Conservation (phyloP, 2,797 vertebrate genomes). For the Mormyrus hasselquistii region DNA sequence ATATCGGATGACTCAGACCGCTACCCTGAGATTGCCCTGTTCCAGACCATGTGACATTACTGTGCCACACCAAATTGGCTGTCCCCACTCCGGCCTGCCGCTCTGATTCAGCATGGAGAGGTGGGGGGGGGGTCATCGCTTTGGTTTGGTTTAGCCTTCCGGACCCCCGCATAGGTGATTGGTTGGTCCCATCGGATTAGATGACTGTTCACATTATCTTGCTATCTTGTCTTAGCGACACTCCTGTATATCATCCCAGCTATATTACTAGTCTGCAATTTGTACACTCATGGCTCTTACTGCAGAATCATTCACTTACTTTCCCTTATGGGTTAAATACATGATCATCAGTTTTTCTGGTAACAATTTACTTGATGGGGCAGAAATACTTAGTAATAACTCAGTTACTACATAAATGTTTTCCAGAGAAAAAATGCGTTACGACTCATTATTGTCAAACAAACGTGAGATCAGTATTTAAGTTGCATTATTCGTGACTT, state of each 20-base stretch:
- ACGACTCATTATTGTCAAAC: background rate
- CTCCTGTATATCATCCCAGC: background rate
- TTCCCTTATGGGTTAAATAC: background rate
- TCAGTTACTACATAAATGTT: too few species aligned
- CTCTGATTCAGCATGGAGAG: background rate
- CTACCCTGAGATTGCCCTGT: background rate
- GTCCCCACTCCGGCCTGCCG: background rate
- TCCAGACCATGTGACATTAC: background rate
- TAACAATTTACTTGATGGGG: too few species aligned
- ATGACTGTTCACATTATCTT: background rate
- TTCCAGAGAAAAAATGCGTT: too few species aligned
- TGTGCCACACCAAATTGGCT: background rate
- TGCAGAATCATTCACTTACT: background rate
- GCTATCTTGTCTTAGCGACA: background rate
- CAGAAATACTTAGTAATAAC: too few species aligned
- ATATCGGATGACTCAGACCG: conserved; percentile 17
- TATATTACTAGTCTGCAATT: background rate
- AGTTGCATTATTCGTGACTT: background rate
- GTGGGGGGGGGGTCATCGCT: background rate
- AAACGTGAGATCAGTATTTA: background rate
- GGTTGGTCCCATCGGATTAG: background rate
- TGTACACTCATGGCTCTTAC: background rate
- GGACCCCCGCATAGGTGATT: background rate
- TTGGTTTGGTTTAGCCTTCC: background rate
- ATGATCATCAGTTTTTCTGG: background rate